A percentile compares a stretch with the other conserved stretches of the same genome.
These are phyloP conservation scores for Euura lappo DNA, from an alignment of 1,140 invertebrate genomes.

Conservation along the genomic window DNA sequence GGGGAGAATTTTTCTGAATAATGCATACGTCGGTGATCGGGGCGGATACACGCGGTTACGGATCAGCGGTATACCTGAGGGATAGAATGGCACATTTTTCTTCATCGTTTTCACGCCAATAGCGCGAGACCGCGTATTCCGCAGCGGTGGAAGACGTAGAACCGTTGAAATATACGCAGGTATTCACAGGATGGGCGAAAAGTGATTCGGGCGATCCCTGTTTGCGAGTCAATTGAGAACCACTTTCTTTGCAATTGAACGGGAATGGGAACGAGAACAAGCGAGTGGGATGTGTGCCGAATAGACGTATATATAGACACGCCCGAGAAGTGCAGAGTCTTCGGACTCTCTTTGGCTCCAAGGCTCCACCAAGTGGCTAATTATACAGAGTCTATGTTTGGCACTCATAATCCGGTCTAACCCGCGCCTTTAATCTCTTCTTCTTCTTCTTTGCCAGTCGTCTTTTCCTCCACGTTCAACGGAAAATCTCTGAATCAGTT, in stretches of 20 bases:
- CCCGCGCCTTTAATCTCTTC: slow-evolving; percentile 36
- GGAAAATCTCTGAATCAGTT: neutral
- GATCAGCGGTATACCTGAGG: no score
- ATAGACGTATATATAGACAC: neutral
- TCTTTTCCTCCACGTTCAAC: neutral
- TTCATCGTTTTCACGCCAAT: no score
- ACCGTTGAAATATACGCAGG: no score
- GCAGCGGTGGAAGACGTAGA: no score
- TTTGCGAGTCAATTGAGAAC: no score
- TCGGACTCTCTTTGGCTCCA: slow-evolving; percentile 23
- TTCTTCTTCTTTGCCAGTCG: neutral
- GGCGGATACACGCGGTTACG: neutral
- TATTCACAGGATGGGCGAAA: no score
- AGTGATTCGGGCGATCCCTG: no score
- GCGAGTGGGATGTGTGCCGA: no score
- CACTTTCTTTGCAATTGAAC: no score
- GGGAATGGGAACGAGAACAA: no score
- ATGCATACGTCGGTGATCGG: neutral
- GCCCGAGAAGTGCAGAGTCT: neutral
- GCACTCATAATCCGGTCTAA: slow-evolving; percentile 22
- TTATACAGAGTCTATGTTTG: slow-evolving; percentile 55
- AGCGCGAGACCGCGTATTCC: no score
- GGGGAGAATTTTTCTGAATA: neutral
- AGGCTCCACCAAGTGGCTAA: slow-evolving; percentile 42
- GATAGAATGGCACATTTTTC: no score